phyloP scores from a whole-genome alignment of 2,797 vertebrate genomes.

The Eulemur albifrons region DNA sequence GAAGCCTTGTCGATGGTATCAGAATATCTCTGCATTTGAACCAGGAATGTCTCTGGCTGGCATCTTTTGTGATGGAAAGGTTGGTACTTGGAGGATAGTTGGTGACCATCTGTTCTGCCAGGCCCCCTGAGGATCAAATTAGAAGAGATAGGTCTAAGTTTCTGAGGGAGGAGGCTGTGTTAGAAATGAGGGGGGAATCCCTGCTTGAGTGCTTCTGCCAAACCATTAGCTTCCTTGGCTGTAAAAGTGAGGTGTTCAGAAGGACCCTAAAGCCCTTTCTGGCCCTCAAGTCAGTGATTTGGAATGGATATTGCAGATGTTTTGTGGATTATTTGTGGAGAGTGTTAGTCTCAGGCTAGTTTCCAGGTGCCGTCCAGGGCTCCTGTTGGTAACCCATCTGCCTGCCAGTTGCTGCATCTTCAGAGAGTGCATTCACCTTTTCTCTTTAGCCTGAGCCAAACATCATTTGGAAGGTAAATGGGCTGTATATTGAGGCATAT shows the following conservation, averaged over 20 bases:
- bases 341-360: not conserved
- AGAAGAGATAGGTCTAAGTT: constrained; percentile 44
- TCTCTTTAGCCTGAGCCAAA: not conserved
- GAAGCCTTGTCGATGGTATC: constrained; percentile 59
- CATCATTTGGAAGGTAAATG: constrained; percentile 21
- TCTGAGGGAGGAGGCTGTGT: not conserved
- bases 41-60: constrained; percentile 1
- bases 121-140: constrained; percentile 40
- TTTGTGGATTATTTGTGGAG: not conserved
- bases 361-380: not conserved
- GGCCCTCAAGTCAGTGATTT: not conserved
- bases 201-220: not conserved
- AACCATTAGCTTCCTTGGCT: not conserved
- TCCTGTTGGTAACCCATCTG: not conserved
- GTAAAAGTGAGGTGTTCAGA: not conserved
- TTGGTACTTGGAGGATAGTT: constrained; percentile 12
- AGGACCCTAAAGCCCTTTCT: not conserved
- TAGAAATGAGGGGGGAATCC: not conserved
- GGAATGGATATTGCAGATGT: not conserved
- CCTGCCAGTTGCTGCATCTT: not conserved
- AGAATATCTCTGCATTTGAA: constrained; percentile 67
- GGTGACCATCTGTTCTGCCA: constrained; percentile 52
- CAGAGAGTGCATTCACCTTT: not conserved
- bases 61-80: constrained; percentile 33
- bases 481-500: not conserved